A percentile compares a stretch with the other conserved stretches of the same genome.
Conservation (phyloP, 2,888 invertebrate genomes). For the Tridacna gigas region DNA sequence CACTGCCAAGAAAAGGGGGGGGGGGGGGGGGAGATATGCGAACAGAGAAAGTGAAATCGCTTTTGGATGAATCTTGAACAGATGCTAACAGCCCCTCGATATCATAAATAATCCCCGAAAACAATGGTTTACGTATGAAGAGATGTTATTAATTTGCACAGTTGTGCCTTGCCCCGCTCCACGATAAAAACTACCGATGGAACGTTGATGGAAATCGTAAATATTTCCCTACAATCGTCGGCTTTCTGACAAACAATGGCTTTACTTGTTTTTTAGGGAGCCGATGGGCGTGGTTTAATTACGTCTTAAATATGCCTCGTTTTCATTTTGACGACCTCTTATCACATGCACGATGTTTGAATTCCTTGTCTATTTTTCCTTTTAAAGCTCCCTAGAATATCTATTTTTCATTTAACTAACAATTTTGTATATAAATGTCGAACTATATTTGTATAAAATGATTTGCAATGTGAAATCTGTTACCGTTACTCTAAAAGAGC, state of each 20-base stretch:
- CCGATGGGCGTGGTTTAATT: constrained; percentile 23
- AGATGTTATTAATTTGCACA: constrained; percentile 23
- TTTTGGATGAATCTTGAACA: constrained; percentile 11
- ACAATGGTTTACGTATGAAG: constrained; percentile 27
- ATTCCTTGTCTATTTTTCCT: background rate
- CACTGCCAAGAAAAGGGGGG: no score
- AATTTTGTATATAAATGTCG: no score
- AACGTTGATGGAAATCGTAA: background rate
- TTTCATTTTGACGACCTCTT: constrained; percentile 12
- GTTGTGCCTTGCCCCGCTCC: constrained; percentile 1
- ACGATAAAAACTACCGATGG: background rate
- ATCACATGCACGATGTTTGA: constrained; percentile 8
- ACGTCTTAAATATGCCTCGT: constrained; percentile 26
- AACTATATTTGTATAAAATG: no score
- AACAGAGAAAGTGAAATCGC: background rate
- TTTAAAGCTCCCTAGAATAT: no score
- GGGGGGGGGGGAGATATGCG: background rate
- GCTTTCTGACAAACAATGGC: background rate
- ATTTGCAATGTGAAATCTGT: no score
- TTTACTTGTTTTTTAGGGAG: constrained; percentile 16
- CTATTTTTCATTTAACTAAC: no score
- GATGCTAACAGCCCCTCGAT: constrained; percentile 2
- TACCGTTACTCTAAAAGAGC: no score
- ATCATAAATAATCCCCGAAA: constrained; percentile 20
- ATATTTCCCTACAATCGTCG: background rate